Evolutionary conservation across 2,888 invertebrate genomes (phyloP).

Genomic region (Brenthis hecate): DNA sequence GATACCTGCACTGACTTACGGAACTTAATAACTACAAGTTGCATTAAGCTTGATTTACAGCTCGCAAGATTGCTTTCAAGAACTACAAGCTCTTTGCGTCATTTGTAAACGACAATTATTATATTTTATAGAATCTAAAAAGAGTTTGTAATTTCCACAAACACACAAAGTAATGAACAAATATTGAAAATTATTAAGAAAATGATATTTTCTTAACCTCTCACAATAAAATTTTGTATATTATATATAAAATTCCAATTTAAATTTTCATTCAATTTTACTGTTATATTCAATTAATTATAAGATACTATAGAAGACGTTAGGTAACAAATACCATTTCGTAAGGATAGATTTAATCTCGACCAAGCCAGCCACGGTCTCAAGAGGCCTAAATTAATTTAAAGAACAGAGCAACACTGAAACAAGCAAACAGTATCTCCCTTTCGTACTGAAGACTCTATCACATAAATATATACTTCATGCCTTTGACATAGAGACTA

Average conservation of each 20-base stretch:
- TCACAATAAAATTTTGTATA: too few species aligned
- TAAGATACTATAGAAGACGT: not conserved
- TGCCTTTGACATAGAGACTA: conserved; percentile 35
- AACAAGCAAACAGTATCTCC: conserved; percentile 36
- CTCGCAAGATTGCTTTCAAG: conserved; percentile 32
- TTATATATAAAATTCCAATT: too few species aligned
- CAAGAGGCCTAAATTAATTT: conserved; percentile 78
- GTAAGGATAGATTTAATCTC: conserved; percentile 71
- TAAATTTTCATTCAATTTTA: too few species aligned
- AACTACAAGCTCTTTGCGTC: conserved; percentile 25
- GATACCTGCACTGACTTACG: conserved; percentile 32
- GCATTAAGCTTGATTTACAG: conserved; percentile 37
- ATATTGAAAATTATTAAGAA: not conserved
- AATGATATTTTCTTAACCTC: not conserved
- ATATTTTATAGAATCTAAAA: conserved; percentile 24
- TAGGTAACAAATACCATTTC: conserved; percentile 57
- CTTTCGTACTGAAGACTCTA: conserved; percentile 20
- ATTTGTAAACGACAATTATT: conserved; percentile 19
- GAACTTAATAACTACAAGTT: conserved; percentile 37
- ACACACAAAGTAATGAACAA: not conserved
- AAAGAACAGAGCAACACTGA: conserved; percentile 69
- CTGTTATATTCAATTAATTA: not conserved
- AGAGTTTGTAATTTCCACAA: not conserved
- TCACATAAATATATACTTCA: conserved; percentile 47
- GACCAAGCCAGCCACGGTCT: conserved; percentile 59